phyloP scores from a whole-genome alignment of 1,140 invertebrate genomes.

The Cephus cinctus region DNA sequence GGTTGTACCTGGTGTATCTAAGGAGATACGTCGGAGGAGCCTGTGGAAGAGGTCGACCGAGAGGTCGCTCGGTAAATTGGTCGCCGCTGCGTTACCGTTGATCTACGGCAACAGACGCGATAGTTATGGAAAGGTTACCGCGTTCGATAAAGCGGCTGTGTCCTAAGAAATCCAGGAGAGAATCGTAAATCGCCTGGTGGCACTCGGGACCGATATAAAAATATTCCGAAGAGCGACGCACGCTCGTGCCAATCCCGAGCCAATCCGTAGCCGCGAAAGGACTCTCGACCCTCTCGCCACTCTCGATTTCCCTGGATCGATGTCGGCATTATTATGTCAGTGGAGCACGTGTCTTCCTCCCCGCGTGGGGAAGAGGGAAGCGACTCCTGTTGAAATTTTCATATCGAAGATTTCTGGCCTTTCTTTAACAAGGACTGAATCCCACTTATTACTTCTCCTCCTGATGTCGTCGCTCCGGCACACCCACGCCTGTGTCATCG shows the following conservation, averaged over 20 bases:
- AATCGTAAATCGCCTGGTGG: conserved; percentile 42
- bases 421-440: no score
- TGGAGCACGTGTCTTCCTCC: no score
- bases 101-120: conserved; percentile 44
- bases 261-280: no score
- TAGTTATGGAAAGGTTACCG: conserved; percentile 46
- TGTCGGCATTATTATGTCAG: no score
- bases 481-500: conserved; percentile 34
- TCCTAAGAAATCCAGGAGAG: conserved; percentile 31
- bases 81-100: conserved; percentile 38
- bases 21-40: conserved; percentile 9
- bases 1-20: no score
- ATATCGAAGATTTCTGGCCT: no score
- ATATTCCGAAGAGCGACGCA: conserved; percentile 11
- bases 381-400: no score
- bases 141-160: conserved; percentile 38
- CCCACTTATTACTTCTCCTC: no score
- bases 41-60: conserved; percentile 38
- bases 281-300: no score
- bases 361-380: no score
- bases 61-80: conserved; percentile 46
- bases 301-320: no score
- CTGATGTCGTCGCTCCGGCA: conserved; percentile 27
- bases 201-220: conserved; percentile 15
- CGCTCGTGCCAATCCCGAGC: no score